phyloP scores from a whole-genome alignment of 2,888 invertebrate genomes.

The Heliconius erato region DNA sequence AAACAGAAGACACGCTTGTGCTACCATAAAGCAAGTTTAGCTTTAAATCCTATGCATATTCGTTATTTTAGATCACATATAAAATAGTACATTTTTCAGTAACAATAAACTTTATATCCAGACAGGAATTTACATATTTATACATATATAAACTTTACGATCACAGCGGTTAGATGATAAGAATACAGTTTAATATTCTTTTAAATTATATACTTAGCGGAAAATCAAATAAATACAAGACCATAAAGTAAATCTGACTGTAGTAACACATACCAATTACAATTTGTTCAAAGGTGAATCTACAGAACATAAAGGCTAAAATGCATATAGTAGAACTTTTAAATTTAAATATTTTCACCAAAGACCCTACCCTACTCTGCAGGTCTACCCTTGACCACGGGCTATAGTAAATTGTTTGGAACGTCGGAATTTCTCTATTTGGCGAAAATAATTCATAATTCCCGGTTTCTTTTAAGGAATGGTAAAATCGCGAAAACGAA shows the following conservation, averaged over 20 bases:
- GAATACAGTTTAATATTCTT: neutral
- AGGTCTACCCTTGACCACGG: too few relatives aligned
- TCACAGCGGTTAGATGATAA: slow-evolving; percentile 11
- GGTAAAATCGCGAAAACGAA: neutral
- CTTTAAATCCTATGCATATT: neutral
- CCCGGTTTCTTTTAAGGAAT: too few relatives aligned
- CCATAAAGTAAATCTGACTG: too few relatives aligned
- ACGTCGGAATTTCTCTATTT: too few relatives aligned
- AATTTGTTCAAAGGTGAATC: too few relatives aligned
- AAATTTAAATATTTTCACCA: too few relatives aligned
- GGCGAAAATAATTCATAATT: too few relatives aligned
- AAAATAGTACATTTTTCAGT: neutral
- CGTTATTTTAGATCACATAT: neutral
- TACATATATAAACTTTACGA: slow-evolving; percentile 18
- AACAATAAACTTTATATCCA: slow-evolving; percentile 12
- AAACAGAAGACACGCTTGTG: neutral
- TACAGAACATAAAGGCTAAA: too few relatives aligned
- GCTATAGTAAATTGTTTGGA: too few relatives aligned
- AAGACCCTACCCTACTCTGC: too few relatives aligned
- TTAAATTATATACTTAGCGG: neutral
- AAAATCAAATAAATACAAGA: neutral
- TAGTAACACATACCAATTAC: too few relatives aligned
- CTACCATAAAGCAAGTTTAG: neutral
- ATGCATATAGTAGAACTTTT: too few relatives aligned
- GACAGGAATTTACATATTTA: neutral